A percentile compares a stretch with the other conserved stretches of the same genome.
Conservation (phyloP, 2,888 invertebrate genomes). For the Lamellibrachia satsuma region DNA sequence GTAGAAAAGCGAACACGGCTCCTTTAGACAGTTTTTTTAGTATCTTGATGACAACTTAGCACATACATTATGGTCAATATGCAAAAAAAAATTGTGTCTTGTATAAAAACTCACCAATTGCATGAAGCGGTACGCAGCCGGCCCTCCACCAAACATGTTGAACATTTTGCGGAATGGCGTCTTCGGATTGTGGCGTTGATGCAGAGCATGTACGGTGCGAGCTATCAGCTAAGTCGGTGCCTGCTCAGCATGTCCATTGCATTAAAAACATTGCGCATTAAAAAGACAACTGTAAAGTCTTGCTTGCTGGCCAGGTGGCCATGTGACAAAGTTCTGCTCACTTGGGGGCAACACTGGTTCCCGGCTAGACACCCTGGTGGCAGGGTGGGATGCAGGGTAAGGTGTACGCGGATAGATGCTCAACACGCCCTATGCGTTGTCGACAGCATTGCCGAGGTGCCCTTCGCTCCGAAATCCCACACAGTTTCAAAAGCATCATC, state of each 20-base stretch:
- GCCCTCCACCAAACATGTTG: constrained; percentile 5
- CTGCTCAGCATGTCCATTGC: constrained; percentile 1
- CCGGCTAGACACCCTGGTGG: background rate
- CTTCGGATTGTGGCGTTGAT: background rate
- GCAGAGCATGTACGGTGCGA: background rate
- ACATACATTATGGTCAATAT: background rate
- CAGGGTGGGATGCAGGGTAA: background rate
- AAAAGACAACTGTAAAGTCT: constrained; percentile 17
- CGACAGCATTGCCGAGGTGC: background rate
- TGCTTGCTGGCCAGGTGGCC: background rate
- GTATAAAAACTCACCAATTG: constrained; percentile 10
- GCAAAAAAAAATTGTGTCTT: background rate
- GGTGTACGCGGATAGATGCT: background rate
- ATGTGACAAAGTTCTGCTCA: constrained; percentile 13
- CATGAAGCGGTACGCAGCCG: constrained; percentile 12
- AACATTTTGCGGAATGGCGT: constrained; percentile 13
- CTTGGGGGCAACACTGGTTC: constrained; percentile 17
- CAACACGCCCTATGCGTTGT: background rate
- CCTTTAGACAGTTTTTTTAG: background rate
- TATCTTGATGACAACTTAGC: background rate
- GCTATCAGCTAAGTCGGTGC: constrained; percentile 12
- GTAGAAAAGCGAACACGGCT: background rate
- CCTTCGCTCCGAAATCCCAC: background rate
- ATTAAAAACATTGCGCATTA: background rate
- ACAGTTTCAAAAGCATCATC: constrained; percentile 8